phyloP scores from a whole-genome alignment of 1,140 invertebrate genomes.

The Heliconius nattereri region DNA sequence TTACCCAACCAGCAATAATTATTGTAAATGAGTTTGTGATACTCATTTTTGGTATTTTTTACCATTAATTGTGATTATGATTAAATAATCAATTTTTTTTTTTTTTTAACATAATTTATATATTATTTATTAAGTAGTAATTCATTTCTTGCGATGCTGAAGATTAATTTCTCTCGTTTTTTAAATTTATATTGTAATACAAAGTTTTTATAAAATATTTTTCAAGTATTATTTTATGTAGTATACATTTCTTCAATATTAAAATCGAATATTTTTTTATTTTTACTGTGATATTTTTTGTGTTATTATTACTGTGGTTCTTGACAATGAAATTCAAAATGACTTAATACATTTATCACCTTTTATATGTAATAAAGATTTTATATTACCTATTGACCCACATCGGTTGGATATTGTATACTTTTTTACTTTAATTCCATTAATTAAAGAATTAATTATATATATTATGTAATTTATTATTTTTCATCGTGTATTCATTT shows the following conservation, averaged over 20 bases:
- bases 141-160: neutral
- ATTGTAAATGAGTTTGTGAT: neutral
- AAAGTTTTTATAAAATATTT: neutral
- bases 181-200: neutral
- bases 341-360: neutral
- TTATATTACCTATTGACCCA: neutral
- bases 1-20: too few species aligned
- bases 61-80: neutral
- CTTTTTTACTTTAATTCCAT: neutral
- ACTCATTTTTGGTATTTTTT: neutral
- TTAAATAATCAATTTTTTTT: too few species aligned
- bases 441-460: too few species aligned
- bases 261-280: neutral
- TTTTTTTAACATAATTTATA: too few species aligned
- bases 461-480: neutral
- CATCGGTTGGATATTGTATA: neutral
- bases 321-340: neutral
- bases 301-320: neutral
- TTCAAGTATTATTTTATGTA: neutral
- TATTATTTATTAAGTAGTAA: too few species aligned
- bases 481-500: neutral
- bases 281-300: constrained; percentile 10
- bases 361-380: neutral
- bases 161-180: neutral
- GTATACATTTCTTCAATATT: neutral